Percentiles rank a stretch among this genome's conserved stretches.
phyloP scores from a whole-genome alignment of 1,140 invertebrate species.

The Nymphalis io region DNA sequence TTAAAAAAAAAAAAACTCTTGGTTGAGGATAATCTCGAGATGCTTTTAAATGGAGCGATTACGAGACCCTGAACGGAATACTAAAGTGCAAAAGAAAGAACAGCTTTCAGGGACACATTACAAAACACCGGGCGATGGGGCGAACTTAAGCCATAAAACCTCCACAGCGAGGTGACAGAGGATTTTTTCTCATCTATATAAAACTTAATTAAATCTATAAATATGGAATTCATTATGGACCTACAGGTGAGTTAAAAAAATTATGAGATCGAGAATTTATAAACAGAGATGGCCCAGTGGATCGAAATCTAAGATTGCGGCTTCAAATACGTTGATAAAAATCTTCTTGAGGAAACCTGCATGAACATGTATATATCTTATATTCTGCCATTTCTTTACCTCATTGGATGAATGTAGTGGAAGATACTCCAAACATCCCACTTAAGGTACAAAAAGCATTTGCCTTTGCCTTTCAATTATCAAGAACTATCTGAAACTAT shows the following conservation, averaged over 20 bases:
- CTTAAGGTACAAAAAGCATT: too few species aligned
- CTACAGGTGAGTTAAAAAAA: background rate
- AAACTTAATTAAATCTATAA: background rate
- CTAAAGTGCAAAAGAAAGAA: constrained; percentile 28
- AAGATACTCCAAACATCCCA: too few species aligned
- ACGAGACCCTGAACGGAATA: constrained; percentile 22
- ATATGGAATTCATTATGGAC: background rate
- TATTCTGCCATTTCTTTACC: too few species aligned
- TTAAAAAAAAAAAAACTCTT: background rate
- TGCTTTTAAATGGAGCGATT: constrained; percentile 31
- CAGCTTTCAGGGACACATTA: constrained; percentile 16
- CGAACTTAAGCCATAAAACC: constrained; percentile 5
- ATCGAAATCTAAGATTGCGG: too few species aligned
- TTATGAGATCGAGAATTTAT: too few species aligned
- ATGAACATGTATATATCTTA: too few species aligned
- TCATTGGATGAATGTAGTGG: too few species aligned
- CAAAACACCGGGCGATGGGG: constrained; percentile 13
- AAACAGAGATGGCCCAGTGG: too few species aligned
- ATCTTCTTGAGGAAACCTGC: too few species aligned
- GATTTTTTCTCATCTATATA: background rate
- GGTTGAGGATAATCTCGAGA: constrained; percentile 8
- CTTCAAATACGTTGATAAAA: too few species aligned
- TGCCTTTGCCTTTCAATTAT: too few species aligned
- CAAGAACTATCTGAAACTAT: too few species aligned
- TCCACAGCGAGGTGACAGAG: background rate